phyloP scores from a whole-genome alignment of 2,888 invertebrate species.

The Cantharis rufa region DNA sequence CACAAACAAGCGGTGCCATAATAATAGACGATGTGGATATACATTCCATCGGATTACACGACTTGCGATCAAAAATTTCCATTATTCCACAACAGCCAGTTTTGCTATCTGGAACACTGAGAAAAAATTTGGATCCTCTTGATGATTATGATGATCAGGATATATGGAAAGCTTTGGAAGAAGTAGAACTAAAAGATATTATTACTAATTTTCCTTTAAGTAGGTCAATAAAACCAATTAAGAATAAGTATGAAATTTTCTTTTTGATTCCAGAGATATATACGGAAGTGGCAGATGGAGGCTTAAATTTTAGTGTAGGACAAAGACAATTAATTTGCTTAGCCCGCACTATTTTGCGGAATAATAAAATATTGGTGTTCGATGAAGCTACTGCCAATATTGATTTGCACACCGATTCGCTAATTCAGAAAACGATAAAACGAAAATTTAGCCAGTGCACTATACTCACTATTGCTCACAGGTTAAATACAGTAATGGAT shows the following conservation, averaged over 20 bases:
- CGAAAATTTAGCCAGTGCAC: constrained; percentile 74
- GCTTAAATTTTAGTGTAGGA: background rate
- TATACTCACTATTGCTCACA: constrained; percentile 78
- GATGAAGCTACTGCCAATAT: constrained; percentile 59
- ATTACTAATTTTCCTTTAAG: constrained; percentile 47
- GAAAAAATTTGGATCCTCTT: constrained; percentile 90
- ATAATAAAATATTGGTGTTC: background rate
- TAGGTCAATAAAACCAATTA: too few species aligned
- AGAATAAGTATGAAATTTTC: too few species aligned
- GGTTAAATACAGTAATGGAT: constrained; percentile 81
- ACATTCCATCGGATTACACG: constrained; percentile 58
- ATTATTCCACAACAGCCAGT: constrained; percentile 66
- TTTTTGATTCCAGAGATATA: too few species aligned
- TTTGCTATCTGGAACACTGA: constrained; percentile 82
- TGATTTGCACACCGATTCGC: constrained; percentile 71
- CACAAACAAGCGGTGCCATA: constrained; percentile 62
- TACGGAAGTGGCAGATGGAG: background rate
- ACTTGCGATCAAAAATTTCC: constrained; percentile 59
- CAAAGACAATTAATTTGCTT: background rate
- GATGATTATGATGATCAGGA: constrained; percentile 75
- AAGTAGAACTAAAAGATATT: constrained; percentile 76
- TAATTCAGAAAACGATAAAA: constrained; percentile 74
- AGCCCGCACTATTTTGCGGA: background rate
- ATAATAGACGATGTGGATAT: constrained; percentile 65
- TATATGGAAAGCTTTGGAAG: constrained; percentile 83